A percentile compares a stretch with the other conserved stretches of the same genome.
These are phyloP conservation scores for Xestia ashworthii DNA, from an alignment of 2,888 invertebrate genomes.

Conservation along the genomic window DNA sequence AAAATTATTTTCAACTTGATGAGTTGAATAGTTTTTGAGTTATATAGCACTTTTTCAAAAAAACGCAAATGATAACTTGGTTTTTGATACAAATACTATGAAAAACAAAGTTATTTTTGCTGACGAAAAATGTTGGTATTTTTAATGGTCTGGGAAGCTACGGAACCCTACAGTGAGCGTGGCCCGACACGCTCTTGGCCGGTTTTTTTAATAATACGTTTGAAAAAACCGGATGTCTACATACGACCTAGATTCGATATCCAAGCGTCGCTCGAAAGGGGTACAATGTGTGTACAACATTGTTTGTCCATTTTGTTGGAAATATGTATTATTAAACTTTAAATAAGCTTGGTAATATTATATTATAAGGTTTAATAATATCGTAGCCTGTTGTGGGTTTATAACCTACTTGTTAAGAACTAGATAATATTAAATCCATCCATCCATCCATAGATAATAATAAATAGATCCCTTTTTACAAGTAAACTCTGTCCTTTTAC, in stretches of 20 bases:
- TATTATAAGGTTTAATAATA: not conserved
- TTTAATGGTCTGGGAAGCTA: too few species aligned
- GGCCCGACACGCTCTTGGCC: too few species aligned
- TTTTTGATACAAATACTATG: too few species aligned
- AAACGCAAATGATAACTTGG: too few species aligned
- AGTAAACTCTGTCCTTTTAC: not conserved
- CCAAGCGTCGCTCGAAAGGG: constrained; percentile 1
- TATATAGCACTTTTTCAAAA: too few species aligned
- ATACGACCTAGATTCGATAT: constrained; percentile 5
- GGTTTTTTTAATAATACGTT: constrained; percentile 1
- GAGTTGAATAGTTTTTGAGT: too few species aligned
- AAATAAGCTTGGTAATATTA: not conserved
- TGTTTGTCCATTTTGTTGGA: not conserved
- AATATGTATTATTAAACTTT: not conserved
- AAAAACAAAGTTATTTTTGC: too few species aligned
- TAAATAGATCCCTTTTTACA: not conserved
- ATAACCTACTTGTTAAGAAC: not conserved
- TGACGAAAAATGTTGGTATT: too few species aligned
- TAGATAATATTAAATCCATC: not conserved
- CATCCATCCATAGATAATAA: too few species aligned
- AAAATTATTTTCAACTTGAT: too few species aligned
- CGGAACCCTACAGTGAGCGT: too few species aligned
- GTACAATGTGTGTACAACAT: not conserved
- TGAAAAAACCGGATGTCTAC: not conserved
- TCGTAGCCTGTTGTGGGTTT: not conserved